These are phyloP conservation scores for Neria commutata DNA, from an alignment of 2,888 invertebrate genomes.

Conservation along the genomic window DNA sequence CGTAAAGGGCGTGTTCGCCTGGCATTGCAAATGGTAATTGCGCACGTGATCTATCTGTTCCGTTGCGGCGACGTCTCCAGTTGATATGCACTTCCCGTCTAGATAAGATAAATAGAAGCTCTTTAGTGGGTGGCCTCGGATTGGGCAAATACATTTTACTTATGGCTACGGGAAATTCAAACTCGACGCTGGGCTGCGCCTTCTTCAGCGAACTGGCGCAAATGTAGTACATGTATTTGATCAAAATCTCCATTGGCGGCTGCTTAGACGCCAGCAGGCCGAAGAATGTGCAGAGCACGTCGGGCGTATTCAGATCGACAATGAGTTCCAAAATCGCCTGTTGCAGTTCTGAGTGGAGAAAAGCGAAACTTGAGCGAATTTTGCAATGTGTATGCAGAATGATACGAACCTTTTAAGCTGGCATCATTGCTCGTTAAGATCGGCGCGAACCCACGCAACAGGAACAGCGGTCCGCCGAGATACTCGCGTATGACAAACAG, in stretches of 20 bases:
- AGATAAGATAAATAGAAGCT: neutral
- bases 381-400: neutral
- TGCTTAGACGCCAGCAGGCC: conserved; percentile 66
- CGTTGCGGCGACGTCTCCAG: conserved; percentile 45
- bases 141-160: too few relatives aligned
- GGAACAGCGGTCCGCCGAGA: conserved; percentile 57
- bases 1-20: conserved; percentile 54
- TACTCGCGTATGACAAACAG: conserved; percentile 59
- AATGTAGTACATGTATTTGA: conserved; percentile 64
- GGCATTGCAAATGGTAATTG: conserved; percentile 51
- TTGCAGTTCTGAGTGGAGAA: conserved; percentile 66
- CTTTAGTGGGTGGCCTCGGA: neutral
- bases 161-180: conserved; percentile 55
- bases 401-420: conserved; percentile 49
- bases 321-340: conserved; percentile 71
- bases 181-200: conserved; percentile 54
- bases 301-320: conserved; percentile 60
- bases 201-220: conserved; percentile 46
- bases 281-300: conserved; percentile 66
- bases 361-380: neutral
- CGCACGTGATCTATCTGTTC: conserved; percentile 56
- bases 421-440: conserved; percentile 51
- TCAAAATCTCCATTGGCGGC: conserved; percentile 66
- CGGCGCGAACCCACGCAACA: conserved; percentile 57
- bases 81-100: conserved; percentile 54